phyloP scores from a whole-genome alignment of 64 coral and sea anemone genomes.

The Montipora efflorescens region DNA sequence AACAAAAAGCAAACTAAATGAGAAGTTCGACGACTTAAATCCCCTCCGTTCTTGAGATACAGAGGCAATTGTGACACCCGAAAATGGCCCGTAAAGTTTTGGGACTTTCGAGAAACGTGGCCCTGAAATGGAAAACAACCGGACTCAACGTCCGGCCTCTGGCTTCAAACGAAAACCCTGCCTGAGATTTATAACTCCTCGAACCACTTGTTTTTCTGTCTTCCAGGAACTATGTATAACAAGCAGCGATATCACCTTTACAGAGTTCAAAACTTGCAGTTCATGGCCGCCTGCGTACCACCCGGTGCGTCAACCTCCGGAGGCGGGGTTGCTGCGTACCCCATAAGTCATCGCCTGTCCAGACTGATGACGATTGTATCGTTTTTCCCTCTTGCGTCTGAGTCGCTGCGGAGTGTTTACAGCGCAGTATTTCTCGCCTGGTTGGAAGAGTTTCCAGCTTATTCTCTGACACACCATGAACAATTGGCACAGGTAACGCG shows the following conservation, averaged over 20 bases:
- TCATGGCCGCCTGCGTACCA: constrained; percentile 88
- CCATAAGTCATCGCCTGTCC: constrained; percentile 82
- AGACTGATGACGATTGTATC: constrained; percentile 94
- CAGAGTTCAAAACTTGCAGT: constrained; percentile 69
- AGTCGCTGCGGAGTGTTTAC: constrained; percentile 83
- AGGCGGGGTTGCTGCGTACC: constrained; percentile 81
- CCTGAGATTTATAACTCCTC: neutral
- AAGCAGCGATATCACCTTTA: constrained; percentile 76
- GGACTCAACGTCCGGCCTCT: too few relatives aligned
- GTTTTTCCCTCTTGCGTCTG: constrained; percentile 71
- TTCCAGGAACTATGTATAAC: constrained; percentile 84
- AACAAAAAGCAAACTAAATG: too few relatives aligned
- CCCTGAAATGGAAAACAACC: too few relatives aligned
- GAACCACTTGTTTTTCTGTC: neutral
- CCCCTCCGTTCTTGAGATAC: too few relatives aligned
- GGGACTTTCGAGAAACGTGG: too few relatives aligned
- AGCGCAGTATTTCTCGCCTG: constrained; percentile 72
- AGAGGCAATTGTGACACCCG: too few relatives aligned
- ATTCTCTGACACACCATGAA: constrained; percentile 89
- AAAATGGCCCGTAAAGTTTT: too few relatives aligned
- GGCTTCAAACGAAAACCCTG: too few relatives aligned
- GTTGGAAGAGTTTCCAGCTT: constrained; percentile 96
- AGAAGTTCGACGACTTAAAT: too few relatives aligned
- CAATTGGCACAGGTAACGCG: constrained; percentile 75
- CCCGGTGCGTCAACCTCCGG: constrained; percentile 74